phyloP scores from a whole-genome alignment of 2,797 vertebrate genomes.

The Lagodon rhomboides region DNA sequence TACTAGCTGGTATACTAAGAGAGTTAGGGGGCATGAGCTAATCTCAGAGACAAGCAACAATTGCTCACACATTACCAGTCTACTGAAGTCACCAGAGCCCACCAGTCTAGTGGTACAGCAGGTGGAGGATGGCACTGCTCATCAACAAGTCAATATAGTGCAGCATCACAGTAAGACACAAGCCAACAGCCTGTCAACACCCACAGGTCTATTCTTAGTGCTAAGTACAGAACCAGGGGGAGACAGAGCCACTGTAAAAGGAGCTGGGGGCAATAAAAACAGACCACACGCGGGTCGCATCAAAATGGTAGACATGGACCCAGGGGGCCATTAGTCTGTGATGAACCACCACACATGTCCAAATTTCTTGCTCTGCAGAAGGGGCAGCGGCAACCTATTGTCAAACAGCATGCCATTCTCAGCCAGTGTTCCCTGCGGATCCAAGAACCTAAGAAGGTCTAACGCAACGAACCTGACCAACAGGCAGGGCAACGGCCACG shows the following conservation, averaged over 20 bases:
- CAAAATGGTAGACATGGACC: conserved; percentile 54
- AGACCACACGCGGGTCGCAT: conserved; percentile 63
- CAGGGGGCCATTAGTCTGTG: conserved; percentile 46
- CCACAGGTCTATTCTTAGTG: conserved; percentile 64
- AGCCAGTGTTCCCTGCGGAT: not conserved
- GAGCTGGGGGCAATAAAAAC: conserved; percentile 60
- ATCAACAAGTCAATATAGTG: conserved; percentile 45
- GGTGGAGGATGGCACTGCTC: conserved; percentile 41
- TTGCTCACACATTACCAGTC: conserved; percentile 11
- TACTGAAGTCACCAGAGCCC: conserved; percentile 18
- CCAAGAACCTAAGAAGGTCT: conserved; percentile 6
- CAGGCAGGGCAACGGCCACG: not conserved
- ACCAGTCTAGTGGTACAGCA: conserved; percentile 31
- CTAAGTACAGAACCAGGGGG: conserved; percentile 48
- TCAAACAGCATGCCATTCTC: conserved; percentile 27
- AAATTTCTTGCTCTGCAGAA: conserved; percentile 36
- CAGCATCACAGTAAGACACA: conserved; percentile 50
- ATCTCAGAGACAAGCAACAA: not conserved
- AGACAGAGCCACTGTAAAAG: conserved; percentile 56
- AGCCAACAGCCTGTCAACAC: conserved; percentile 62
- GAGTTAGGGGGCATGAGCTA: not conserved
- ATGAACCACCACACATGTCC: conserved; percentile 52
- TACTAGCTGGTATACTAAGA: not conserved
- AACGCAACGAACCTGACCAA: not conserved
- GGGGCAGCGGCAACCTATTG: conserved; percentile 11